Conservation (phyloP, 2,797 vertebrate species). For the Falco peregrinus region DNA sequence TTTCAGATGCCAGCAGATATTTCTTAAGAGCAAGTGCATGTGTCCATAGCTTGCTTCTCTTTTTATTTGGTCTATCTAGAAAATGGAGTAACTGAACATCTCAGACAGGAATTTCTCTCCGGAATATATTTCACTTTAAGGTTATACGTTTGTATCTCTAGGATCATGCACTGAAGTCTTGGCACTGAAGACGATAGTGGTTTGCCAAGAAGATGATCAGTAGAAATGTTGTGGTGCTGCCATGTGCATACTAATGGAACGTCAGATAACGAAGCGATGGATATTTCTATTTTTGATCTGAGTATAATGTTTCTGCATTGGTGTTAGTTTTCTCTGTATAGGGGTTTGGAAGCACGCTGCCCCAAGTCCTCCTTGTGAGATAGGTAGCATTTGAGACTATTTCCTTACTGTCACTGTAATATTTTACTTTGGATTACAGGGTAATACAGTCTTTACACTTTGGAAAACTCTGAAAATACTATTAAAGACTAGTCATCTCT, state of each 20-base stretch:
- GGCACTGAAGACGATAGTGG: background rate
- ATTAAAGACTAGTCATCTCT: background rate
- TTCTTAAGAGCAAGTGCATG: background rate
- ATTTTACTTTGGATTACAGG: background rate
- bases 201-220: background rate
- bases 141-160: background rate
- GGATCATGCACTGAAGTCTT: background rate
- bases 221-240: background rate
- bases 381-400: background rate
- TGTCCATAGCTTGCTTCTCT: background rate
- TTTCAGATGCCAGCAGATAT: slow-evolving; percentile 1
- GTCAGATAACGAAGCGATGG: background rate
- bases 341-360: background rate
- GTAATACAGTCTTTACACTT: background rate
- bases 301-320: background rate
- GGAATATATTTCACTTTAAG: background rate
- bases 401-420: background rate
- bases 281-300: background rate
- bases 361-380: background rate
- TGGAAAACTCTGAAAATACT: background rate
- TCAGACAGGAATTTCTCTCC: background rate
- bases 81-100: background rate
- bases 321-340: background rate
- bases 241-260: background rate
- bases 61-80: background rate